Base-by-base conservation (phyloP, 2,113 vertebrate species). In the Camelus bactrianus region DNA sequence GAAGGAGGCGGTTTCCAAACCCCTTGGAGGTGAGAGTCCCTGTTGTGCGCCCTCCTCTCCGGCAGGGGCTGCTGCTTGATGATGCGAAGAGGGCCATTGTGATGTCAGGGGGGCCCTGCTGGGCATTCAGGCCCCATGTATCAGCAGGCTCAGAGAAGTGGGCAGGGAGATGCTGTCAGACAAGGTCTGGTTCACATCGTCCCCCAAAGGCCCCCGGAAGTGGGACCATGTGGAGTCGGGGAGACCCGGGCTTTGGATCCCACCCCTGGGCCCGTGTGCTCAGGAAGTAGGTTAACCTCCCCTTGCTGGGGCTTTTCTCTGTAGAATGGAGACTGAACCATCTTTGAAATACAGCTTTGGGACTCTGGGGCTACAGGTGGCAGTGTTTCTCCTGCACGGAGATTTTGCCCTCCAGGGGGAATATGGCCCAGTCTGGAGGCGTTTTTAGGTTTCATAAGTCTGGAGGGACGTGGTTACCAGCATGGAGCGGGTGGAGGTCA, bases 241-340 rank as follows among this genome's bases (percentile, higher is more conserved):
- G 60, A 30, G 11, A 17, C 50, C 8, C 0, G 1, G 38, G 12
- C 15, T 19, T 3, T 4, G 35, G 10, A 10, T 12, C 5, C 5
- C n/a, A 20, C 8, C 46, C 42, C 5, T 30, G n/a, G 30, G 4
- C 12, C 2, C 0, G 0, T 5, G 13, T 5, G 15, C 52, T 42
- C 24, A 0, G 22, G 8, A 60, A 58, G 10, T 9, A 4, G 3
- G 4, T 12, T 38, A 17, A 1, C 3, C 15, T 38, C 26, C 26
- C 10, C 4, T 35, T 0, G 0, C 32, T 30, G 10, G 0, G 1
- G 9, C 30, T 50, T 30, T 50, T 30, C 50, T 54, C 11, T 20
- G 5, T 6, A 5, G 15, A 46, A 8, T 14, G 2, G 4, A 0
- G 16, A 20, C n/a, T 1, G 14, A 7, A 24, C 5, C 22, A 1